Evolutionary conservation across 2,888 invertebrate genomes (phyloP).

Genomic region (Aricia artaxerxes): DNA sequence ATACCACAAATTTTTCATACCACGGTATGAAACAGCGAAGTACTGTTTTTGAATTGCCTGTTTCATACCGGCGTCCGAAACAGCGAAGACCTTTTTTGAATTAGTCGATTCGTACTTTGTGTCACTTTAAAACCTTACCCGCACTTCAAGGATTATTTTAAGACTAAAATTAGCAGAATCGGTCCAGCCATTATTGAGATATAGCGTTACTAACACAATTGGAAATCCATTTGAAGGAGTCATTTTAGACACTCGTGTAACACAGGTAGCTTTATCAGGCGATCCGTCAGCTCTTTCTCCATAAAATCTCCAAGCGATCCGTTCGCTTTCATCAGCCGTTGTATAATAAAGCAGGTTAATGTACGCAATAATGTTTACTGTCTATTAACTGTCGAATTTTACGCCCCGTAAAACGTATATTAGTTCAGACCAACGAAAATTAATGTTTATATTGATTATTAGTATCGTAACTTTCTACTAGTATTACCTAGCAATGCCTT

Average conservation of each 20-base stretch:
- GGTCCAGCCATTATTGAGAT: too few relatives aligned
- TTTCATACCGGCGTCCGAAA: too few relatives aligned
- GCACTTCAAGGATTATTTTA: too few relatives aligned
- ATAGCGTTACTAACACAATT: too few relatives aligned
- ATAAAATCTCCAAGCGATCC: slow-evolving; percentile 1
- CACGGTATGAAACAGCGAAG: too few relatives aligned
- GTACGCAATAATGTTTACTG: slow-evolving; percentile 25
- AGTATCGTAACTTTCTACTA: neutral
- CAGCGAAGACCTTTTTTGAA: too few relatives aligned
- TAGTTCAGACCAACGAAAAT: slow-evolving; percentile 7
- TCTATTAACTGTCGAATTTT: slow-evolving; percentile 14
- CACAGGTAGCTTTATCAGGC: neutral
- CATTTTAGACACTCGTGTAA: neutral
- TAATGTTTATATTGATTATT: slow-evolving; percentile 2
- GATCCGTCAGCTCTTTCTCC: neutral
- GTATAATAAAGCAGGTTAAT: slow-evolving; percentile 12
- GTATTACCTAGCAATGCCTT: neutral
- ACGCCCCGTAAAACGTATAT: slow-evolving; percentile 13
- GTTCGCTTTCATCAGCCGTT: slow-evolving; percentile 6
- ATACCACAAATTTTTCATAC: too few relatives aligned
- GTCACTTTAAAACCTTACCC: too few relatives aligned
- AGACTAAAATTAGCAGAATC: too few relatives aligned
- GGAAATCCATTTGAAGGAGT: too few relatives aligned
- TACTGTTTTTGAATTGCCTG: too few relatives aligned
- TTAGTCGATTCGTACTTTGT: too few relatives aligned